phyloP scores from a whole-genome alignment of 2,888 invertebrate species.

The Listrodromus nycthemerus region DNA sequence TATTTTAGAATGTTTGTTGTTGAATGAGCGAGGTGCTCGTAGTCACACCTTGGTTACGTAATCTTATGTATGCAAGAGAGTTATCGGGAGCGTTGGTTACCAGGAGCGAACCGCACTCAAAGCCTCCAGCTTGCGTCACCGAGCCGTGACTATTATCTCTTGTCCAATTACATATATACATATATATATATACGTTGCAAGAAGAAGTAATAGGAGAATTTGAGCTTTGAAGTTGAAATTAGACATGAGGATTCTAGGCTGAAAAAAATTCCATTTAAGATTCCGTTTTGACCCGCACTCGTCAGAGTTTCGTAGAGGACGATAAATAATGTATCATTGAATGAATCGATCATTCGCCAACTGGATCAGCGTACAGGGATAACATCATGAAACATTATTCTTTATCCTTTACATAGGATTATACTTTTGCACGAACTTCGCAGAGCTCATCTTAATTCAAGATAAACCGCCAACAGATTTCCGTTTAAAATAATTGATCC shows the following conservation, averaged over 20 bases:
- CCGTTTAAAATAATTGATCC: conserved; percentile 12
- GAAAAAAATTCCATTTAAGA: neutral
- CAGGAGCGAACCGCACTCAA: conserved; percentile 37
- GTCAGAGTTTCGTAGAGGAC: neutral
- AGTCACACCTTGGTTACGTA: conserved; percentile 65
- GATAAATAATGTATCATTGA: conserved; percentile 26
- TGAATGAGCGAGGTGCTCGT: conserved; percentile 26
- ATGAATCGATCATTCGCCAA: conserved; percentile 53
- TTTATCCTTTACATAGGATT: conserved; percentile 46
- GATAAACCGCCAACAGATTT: conserved; percentile 8
- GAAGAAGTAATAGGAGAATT: conserved; percentile 35
- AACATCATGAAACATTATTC: conserved; percentile 53
- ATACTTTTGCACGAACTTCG: conserved; percentile 44
- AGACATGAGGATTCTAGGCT: neutral
- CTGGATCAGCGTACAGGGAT: conserved; percentile 67
- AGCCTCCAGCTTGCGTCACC: conserved; percentile 59
- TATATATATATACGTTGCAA: conserved; percentile 11
- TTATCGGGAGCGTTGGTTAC: conserved; percentile 27
- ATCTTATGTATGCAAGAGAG: conserved; percentile 34
- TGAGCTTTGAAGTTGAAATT: conserved; percentile 20
- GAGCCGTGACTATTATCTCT: conserved; percentile 55
- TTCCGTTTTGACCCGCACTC: neutral
- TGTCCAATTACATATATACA: conserved; percentile 34
- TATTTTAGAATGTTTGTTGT: conserved; percentile 16
- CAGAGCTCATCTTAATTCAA: conserved; percentile 4